Base-by-base conservation (phyloP, 1,140 invertebrate species). In the Ostrea denselamellosa region DNA sequence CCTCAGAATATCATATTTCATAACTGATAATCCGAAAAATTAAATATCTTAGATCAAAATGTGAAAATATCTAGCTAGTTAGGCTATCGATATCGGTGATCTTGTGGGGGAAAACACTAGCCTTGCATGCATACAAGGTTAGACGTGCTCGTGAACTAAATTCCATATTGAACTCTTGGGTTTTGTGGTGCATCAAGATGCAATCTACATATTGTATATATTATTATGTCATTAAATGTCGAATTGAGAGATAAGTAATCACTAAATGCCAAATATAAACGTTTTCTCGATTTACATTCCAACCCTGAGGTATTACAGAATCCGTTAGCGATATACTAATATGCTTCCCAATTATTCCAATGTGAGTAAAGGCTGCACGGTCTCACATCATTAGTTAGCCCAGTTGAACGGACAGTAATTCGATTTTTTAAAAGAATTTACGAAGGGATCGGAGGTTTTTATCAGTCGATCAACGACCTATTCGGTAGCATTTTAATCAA, bases 401-500 rank as follows among this genome's bases (percentile, higher is more conserved):
- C 10, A 71, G 22, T 28, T 71, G 22, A 25, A 71, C 14, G 28
- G 68, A 34, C 68, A 25, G 10, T 71, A 25, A 71, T 71, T 71
- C 68, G 68, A 71, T 71, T 71, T 71, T 71, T 71, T 10, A 34
- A 62, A 25, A 71, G 68, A 71, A 71, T 71, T 71, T 71, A 71
- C 28, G 68, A 28, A 71, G 68, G 68, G 28, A 14, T 34, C 28
- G 68, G 22, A 28, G 68, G 68, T 71, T 71, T 71, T 71, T 71
- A 71, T 71, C 68, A 71, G 22, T 25, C 28, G 68, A 71, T 71
- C 68, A 71, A 71, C 28, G 68, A 71, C 68, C 68, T 71, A 25
- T 28, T 28, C 28, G 68, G 25, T 34, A 28, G 22, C 22, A 34
- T 71, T 71, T 28, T 71, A 71, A 71, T 71, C 68, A 71, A 71